A percentile compares a stretch with the other conserved stretches of the same genome.
Evolutionary conservation across 2,113 vertebrate genomes (phyloP).

Genomic region (Scortum barcoo): DNA sequence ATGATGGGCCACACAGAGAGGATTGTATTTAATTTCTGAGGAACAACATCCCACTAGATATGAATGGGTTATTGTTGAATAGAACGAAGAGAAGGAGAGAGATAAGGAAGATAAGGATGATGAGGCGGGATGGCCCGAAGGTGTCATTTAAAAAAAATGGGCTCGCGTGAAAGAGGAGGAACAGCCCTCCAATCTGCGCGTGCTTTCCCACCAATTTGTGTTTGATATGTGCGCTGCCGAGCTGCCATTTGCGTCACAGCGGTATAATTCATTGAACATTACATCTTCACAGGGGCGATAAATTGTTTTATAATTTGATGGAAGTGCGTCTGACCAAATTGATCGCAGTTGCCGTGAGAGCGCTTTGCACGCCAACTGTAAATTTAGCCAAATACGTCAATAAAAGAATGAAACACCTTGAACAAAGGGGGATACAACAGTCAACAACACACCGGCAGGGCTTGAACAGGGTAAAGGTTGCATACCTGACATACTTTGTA

Average conservation of each 20-base stretch:
- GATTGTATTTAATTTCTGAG: constrained; percentile 36
- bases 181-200: constrained; percentile 52
- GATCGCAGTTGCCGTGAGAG: constrained; percentile 63
- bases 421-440: constrained; percentile 7
- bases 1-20: constrained; percentile 63
- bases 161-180: constrained; percentile 45
- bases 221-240: constrained; percentile 39
- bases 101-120: constrained; percentile 32
- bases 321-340: constrained; percentile 51
- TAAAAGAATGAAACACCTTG: constrained; percentile 48
- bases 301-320: constrained; percentile 69
- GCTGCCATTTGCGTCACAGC: constrained; percentile 73
- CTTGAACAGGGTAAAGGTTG: constrained; percentile 15
- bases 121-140: constrained; percentile 31
- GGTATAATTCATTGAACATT: constrained; percentile 51
- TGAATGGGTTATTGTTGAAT: constrained; percentile 58
- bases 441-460: constrained; percentile 14
- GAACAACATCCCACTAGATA: constrained; percentile 40
- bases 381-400: constrained; percentile 60
- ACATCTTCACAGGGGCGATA: constrained; percentile 61
- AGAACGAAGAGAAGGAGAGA: constrained; percentile 27
- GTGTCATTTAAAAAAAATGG: constrained; percentile 48
- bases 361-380: constrained; percentile 44
- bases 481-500: constrained; percentile 16
- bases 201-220: constrained; percentile 52